phyloP scores from a whole-genome alignment of 1,140 invertebrate genomes.

The Aphelenchoides besseyi region DNA sequence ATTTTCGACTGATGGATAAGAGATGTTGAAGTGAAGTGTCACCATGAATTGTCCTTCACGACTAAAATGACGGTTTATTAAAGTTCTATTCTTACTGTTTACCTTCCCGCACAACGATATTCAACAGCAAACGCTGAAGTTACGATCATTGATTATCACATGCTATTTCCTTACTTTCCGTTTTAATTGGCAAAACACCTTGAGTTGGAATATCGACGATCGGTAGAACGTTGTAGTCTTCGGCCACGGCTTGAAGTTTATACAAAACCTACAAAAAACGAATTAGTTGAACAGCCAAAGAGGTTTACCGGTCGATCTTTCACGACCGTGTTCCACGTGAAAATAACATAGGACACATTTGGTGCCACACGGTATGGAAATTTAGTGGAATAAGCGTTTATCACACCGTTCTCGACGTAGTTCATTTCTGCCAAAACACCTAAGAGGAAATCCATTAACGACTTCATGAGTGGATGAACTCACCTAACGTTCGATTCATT shows the following conservation, averaged over 20 bases:
- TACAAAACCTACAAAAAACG: conserved; percentile 45
- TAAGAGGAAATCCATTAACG: conserved; percentile 35
- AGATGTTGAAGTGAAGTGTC: conserved; percentile 52
- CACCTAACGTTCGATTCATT: conserved; percentile 59
- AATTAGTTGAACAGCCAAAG: conserved; percentile 10
- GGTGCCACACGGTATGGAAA: conserved; percentile 58
- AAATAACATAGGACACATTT: conserved; percentile 54
- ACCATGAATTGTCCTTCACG: conserved; percentile 58
- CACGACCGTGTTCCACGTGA: conserved; percentile 49
- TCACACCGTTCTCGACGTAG: conserved; percentile 52
- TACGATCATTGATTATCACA: background rate
- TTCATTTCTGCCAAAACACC: conserved; percentile 53
- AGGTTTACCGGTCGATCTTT: background rate
- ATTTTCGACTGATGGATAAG: conserved; percentile 35
- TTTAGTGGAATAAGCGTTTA: conserved; percentile 57
- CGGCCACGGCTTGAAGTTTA: conserved; percentile 45
- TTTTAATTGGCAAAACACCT: conserved; percentile 45
- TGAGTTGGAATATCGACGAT: conserved; percentile 46
- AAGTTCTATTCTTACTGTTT: background rate
- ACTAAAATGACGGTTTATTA: conserved; percentile 48
- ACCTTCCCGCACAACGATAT: background rate
- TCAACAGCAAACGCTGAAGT: conserved; percentile 44
- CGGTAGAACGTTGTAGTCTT: conserved; percentile 57
- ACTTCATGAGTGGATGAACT: conserved; percentile 15
- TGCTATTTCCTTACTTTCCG: conserved; percentile 30